Base-by-base conservation (phyloP, 2,797 vertebrate species). In the Potorous gilbertii region DNA sequence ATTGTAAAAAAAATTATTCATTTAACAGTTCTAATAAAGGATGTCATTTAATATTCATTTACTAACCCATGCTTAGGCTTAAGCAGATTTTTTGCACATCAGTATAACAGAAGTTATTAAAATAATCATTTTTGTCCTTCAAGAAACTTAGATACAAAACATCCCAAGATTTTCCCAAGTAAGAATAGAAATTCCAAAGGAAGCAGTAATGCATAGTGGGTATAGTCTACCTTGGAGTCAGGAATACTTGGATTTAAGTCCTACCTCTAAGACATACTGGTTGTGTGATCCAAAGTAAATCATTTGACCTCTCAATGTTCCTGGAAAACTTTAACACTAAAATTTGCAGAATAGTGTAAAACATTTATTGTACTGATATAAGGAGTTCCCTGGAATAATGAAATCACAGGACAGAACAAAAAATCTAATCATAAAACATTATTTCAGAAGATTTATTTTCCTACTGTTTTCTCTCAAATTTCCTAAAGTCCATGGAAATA, bases 401-500 rank as follows among this genome's bases (percentile, higher is more conserved):
- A 74, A 40, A 74, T 74, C n/a, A 74, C 5, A 74, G 8, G 3
- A 27, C 40, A 27, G 74, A 21, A 46, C 21, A 81, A 81, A 46
- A 81, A 81, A 21, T n/a, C 40, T 81, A 24, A 81, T 46, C n/a
- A 81, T 81, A 81, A 81, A 95, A 81, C 46, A 92, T 90, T n/a
- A 28, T 90, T 97, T 57, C 66, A 59, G 81, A 94, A 54, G 66
- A 89, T 94, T 95, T 95, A 27, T 74, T 81, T 81, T 46, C 91
- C 59, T 4, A 91, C 34, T 95, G 91, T 93, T 96, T 87, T 97
- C 94, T 56, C 46, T 96, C 94, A 92, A 97, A 81, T 94, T 97
- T 96, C 91, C 94, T 55, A 95, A 96, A 89, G 93, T 66, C 92
- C 94, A n/a, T 96, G 92, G 91, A 95, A 95, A 96, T 96, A 97